Evolutionary conservation across 2,797 vertebrate genomes (phyloP).

Genomic region (Dromococcyx pavoninus): DNA sequence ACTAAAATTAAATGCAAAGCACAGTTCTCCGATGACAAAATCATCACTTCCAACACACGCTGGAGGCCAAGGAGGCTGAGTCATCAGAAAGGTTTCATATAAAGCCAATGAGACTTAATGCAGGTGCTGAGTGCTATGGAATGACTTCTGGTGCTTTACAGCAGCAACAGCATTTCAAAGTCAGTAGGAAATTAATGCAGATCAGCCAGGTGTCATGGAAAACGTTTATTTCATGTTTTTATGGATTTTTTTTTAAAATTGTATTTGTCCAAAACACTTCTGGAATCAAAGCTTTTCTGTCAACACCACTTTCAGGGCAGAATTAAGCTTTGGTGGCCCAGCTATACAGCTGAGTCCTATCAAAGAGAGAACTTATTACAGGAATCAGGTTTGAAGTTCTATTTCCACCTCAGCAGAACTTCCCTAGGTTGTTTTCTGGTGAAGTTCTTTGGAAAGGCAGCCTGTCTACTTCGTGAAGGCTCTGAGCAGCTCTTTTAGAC

Average conservation of each 20-base stretch:
- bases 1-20: constrained; percentile 20
- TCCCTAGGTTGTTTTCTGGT: not conserved
- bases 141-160: not conserved
- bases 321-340: not conserved
- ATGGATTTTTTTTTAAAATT: not conserved
- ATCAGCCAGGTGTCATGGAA: not conserved
- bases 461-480: not conserved
- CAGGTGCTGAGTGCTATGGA: not conserved
- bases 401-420: not conserved
- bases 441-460: not conserved
- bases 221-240: not conserved
- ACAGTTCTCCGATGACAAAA: constrained; percentile 16
- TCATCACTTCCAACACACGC: not conserved
- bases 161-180: not conserved
- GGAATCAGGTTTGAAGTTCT: not conserved
- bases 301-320: not conserved
- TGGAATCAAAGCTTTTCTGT: not conserved
- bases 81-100: not conserved
- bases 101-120: not conserved
- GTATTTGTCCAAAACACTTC: not conserved
- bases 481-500: not conserved
- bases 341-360: not conserved
- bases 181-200: not conserved
- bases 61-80: not conserved
- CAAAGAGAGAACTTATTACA: not conserved